Base-by-base conservation (phyloP, 1,140 invertebrate genomes). In the Papilio machaon region DNA sequence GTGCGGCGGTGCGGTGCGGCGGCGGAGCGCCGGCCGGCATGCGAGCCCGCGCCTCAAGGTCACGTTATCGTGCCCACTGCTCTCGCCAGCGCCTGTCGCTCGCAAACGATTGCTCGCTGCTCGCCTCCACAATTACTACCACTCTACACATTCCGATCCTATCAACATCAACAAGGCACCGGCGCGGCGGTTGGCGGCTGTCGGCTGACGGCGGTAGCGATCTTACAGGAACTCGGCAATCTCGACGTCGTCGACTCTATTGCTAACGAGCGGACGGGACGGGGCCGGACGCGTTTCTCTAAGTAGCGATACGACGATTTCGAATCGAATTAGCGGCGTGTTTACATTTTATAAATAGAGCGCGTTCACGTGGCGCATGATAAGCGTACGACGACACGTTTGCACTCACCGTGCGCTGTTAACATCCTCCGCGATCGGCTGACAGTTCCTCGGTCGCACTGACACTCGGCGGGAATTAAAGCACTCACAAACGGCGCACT, bases 401-500 rank as follows among this genome's bases (percentile, higher is more conserved):
- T 85, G 87, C 89, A 94, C 93, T 94, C 89, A 94, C 93, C 93
- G 93, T 92, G 89, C 87, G 92, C 93, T 94, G 93, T 93, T 94
- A 94, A 93, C 93, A 94, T 94, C 92, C 92, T 94, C 93, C 89
- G 93, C 89, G 88, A 84, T 86, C 85, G 88, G 87, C 82, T 82
- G 88, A 87, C 80, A 86, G 90, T 88, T 91, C 89, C 88, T 92
- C 88, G 88, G 88, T 90, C 89, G 92, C 92, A 94, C 92, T 92
- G 92, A 91, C 92, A 93, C 92, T 92, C 88, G 92, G 90, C 91
- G 91, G 90, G 91, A 92, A 91, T 86, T 89, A 88, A 86, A 94
- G 92, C 92, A 94, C 92, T 94, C 92, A 94, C 92, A 93, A 92
- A 92, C 91, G 90, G 92, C 92, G 92, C 92, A 94, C 92, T 92